These are phyloP conservation scores for Halichondria panicea DNA, from an alignment of 37 sponge, comb jelly and placozoan genomes.

Conservation along the genomic window DNA sequence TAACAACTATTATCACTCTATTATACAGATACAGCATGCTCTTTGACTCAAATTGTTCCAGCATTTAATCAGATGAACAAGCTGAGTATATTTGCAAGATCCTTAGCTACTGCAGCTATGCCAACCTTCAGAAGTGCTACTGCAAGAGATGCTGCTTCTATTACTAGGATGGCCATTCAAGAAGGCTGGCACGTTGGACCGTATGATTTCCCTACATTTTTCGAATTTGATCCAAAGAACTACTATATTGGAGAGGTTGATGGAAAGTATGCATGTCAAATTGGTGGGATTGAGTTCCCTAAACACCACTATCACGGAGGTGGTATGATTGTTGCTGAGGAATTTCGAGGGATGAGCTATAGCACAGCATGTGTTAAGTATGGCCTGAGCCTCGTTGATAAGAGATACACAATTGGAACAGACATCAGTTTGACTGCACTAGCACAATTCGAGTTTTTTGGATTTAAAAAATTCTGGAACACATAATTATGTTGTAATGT, in stretches of 20 bases:
- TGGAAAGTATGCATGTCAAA: not conserved
- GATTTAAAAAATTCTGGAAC: slow-evolving; percentile 9
- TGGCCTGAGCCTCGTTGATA: not conserved
- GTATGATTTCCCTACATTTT: not conserved
- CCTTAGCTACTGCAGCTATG: too few species aligned
- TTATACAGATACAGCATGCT: too few species aligned
- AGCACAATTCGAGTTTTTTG: not conserved
- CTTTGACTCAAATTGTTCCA: too few species aligned
- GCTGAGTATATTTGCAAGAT: too few species aligned
- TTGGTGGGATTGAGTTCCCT: not conserved
- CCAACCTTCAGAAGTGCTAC: too few species aligned
- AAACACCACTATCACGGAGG: not conserved
- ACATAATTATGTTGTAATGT: not conserved
- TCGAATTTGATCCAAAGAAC: not conserved
- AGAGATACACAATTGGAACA: not conserved
- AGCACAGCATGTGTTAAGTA: not conserved
- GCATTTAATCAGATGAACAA: too few species aligned
- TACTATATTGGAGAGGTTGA: slow-evolving; percentile 7
- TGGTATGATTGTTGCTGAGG: not conserved
- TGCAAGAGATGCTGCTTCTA: not conserved
- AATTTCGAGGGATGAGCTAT: not conserved
- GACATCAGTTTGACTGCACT: not conserved
- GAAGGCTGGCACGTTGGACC: slow-evolving; percentile 7
- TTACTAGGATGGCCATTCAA: not conserved
- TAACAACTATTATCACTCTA: too few species aligned